Evolutionary conservation across 2,113 vertebrate genomes (phyloP).

Genomic region (Sinocyclocheilus maitianheensis): DNA sequence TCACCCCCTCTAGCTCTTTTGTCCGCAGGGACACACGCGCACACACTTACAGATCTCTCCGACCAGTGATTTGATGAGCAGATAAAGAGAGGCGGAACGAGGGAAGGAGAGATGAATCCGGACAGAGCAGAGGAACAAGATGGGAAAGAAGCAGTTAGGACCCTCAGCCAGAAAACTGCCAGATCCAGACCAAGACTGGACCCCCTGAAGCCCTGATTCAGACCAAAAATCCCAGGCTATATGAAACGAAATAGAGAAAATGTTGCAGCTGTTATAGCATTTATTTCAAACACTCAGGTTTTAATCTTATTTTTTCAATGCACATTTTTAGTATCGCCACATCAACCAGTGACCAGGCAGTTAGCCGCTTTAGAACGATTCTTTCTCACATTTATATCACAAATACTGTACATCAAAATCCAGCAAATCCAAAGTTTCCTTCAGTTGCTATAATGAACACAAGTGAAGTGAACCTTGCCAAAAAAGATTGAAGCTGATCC

Average conservation of each 20-base stretch:
- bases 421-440: background rate
- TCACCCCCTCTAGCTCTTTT: constrained; percentile 45
- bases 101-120: background rate
- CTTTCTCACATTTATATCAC: background rate
- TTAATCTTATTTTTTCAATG: too few species aligned
- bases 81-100: constrained; percentile 37
- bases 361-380: background rate
- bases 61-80: constrained; percentile 49
- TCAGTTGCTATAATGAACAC: background rate
- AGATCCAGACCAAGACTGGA: background rate
- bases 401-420: background rate
- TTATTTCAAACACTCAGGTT: too few species aligned
- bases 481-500: background rate
- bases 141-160: background rate
- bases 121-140: background rate
- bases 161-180: background rate
- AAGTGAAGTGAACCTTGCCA: too few species aligned
- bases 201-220: background rate
- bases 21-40: constrained; percentile 30
- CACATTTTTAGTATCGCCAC: too few species aligned
- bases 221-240: too few species aligned
- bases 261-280: too few species aligned
- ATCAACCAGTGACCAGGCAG: too few species aligned
- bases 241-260: too few species aligned
- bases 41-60: constrained; percentile 39